Evolutionary conservation across 2,113 vertebrate genomes (phyloP).

Genomic region (Theristicus caerulescens): DNA sequence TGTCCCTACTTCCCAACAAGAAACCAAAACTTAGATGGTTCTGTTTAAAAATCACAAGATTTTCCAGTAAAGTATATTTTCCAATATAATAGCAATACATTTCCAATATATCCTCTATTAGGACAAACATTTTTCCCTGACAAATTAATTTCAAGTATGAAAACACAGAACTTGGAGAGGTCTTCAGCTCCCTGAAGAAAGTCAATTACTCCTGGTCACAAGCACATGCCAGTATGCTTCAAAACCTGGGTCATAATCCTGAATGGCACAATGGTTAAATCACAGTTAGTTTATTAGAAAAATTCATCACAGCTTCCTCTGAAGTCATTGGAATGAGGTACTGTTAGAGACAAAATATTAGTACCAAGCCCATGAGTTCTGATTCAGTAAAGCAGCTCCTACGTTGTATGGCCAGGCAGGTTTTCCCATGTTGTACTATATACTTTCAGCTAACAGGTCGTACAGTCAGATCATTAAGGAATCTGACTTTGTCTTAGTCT

Average conservation of each 20-base stretch:
- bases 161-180: not conserved
- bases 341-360: not conserved
- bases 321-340: not conserved
- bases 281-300: not conserved
- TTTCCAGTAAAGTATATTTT: not conserved
- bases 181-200: not conserved
- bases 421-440: not conserved
- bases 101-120: not conserved
- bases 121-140: not conserved
- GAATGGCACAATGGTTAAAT: not conserved
- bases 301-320: not conserved
- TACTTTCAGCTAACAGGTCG: not conserved
- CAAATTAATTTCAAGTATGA: not conserved
- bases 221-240: not conserved
- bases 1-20: not conserved
- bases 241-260: not conserved
- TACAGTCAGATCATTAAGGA: not conserved
- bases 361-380: not conserved
- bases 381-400: not conserved
- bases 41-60: not conserved
- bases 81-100: not conserved
- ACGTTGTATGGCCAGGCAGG: too few relatives aligned
- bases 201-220: not conserved
- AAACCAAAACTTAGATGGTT: not conserved
- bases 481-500: not conserved